A percentile compares a stretch with the other conserved stretches of the same genome.
These are phyloP conservation scores for Hystrix cristata DNA, from an alignment of 2,113 vertebrate species.

Conservation along the genomic window DNA sequence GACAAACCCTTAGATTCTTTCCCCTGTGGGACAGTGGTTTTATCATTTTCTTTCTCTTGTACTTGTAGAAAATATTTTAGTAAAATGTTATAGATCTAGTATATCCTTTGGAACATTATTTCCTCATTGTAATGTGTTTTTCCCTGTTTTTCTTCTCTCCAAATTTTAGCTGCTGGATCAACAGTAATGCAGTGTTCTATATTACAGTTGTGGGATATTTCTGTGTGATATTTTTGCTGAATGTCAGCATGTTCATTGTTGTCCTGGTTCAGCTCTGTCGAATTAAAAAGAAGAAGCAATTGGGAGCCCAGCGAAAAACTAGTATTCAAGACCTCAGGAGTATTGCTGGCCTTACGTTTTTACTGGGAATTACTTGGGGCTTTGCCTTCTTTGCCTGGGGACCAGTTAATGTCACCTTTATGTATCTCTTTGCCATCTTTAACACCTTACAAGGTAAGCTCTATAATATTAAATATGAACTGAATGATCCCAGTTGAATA, in stretches of 20 bases:
- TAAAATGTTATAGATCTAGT: slow-evolving; percentile 19
- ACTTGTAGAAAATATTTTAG: slow-evolving; percentile 52
- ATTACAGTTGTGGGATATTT: slow-evolving; percentile 96
- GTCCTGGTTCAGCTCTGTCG: slow-evolving; percentile 96
- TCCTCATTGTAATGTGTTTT: slow-evolving; percentile 40
- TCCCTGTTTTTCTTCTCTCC: not conserved
- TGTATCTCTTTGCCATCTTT: slow-evolving; percentile 97
- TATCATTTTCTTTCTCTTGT: slow-evolving; percentile 39
- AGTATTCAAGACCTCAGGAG: slow-evolving; percentile 93
- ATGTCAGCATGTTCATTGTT: slow-evolving; percentile 95
- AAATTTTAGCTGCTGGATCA: slow-evolving; percentile 95
- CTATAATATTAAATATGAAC: not conserved
- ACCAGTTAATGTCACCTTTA: slow-evolving; percentile 92
- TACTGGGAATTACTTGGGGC: slow-evolving; percentile 98
- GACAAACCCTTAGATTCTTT: slow-evolving; percentile 56
- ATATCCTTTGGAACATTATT: not conserved
- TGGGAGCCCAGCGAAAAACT: slow-evolving; percentile 92
- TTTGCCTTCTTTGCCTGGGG: slow-evolving; percentile 97
- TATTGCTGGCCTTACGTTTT: slow-evolving; percentile 92
- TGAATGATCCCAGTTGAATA: not conserved
- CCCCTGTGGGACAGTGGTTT: not conserved
- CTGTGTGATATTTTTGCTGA: slow-evolving; percentile 92
- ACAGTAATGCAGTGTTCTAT: slow-evolving; percentile 92
- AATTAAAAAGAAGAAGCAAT: slow-evolving; percentile 96
- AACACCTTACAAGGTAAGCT: slow-evolving; percentile 96